These are phyloP conservation scores for Heliconius sara DNA, from an alignment of 2,888 invertebrate species.

Conservation along the genomic window DNA sequence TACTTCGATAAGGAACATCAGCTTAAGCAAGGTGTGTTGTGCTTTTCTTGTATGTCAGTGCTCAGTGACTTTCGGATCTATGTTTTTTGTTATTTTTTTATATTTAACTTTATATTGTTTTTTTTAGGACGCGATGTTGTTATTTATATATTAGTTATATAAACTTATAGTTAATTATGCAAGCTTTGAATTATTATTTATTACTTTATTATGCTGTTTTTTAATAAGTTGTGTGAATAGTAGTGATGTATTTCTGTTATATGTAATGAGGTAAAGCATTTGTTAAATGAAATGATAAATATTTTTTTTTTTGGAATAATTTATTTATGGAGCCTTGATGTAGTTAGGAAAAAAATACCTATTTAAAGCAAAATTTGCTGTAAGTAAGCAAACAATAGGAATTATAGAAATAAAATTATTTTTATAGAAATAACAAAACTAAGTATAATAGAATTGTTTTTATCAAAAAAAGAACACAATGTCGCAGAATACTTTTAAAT, in stretches of 20 bases:
- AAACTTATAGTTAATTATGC: background rate
- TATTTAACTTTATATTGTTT: background rate
- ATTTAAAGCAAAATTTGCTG: too few relatives aligned
- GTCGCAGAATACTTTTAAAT: background rate
- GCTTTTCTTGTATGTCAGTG: slow-evolving; percentile 21
- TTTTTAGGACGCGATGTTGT: background rate
- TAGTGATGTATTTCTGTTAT: background rate
- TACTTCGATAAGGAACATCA: slow-evolving; percentile 88
- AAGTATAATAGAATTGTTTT: too few relatives aligned
- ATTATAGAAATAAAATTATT: too few relatives aligned
- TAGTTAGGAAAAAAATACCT: background rate
- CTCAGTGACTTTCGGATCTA: background rate
- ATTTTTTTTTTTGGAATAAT: background rate
- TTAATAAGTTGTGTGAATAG: background rate
- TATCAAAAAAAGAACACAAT: background rate
- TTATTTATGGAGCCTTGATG: background rate
- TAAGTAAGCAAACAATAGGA: too few relatives aligned
- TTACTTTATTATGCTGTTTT: background rate
- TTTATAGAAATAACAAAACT: too few relatives aligned
- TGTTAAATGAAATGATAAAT: background rate
- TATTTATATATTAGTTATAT: background rate
- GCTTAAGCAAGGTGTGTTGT: slow-evolving; percentile 66
- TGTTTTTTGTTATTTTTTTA: background rate
- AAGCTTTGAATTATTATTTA: slow-evolving; percentile 5
- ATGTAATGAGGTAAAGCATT: background rate